Evolutionary conservation across 2,888 invertebrate genomes (phyloP).

Genomic region (Xestia ashworthii): DNA sequence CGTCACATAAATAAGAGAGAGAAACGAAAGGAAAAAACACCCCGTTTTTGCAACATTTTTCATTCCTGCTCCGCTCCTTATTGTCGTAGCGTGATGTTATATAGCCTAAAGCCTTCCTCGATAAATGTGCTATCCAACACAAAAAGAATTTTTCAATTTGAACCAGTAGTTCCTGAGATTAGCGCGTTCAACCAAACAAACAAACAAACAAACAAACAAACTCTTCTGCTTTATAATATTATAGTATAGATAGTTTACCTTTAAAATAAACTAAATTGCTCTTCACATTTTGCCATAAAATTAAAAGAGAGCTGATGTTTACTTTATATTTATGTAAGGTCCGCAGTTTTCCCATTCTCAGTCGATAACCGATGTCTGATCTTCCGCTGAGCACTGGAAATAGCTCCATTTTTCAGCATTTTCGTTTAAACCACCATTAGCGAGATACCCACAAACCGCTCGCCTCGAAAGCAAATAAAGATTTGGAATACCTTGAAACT

Average conservation of each 20-base stretch:
- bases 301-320: background rate
- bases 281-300: background rate
- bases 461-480: conserved; percentile 70
- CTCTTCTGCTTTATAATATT: too few species aligned
- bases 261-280: background rate
- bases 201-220: too few species aligned
- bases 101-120: too few species aligned
- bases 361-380: conserved; percentile 61
- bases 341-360: conserved; percentile 42
- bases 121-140: too few species aligned
- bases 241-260: background rate
- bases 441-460: conserved; percentile 62
- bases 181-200: too few species aligned
- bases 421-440: conserved; percentile 72
- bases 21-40: too few species aligned
- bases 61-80: too few species aligned
- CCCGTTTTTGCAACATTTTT: too few species aligned
- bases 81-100: too few species aligned
- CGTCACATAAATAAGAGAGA: too few species aligned
- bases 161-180: too few species aligned
- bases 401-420: conserved; percentile 72
- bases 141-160: too few species aligned
- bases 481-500: conserved; percentile 68
- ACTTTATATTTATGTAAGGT: background rate
- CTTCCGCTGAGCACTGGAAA: conserved; percentile 62